Conservation (phyloP, 2,113 vertebrate genomes). For the Circaetus gallicus region DNA sequence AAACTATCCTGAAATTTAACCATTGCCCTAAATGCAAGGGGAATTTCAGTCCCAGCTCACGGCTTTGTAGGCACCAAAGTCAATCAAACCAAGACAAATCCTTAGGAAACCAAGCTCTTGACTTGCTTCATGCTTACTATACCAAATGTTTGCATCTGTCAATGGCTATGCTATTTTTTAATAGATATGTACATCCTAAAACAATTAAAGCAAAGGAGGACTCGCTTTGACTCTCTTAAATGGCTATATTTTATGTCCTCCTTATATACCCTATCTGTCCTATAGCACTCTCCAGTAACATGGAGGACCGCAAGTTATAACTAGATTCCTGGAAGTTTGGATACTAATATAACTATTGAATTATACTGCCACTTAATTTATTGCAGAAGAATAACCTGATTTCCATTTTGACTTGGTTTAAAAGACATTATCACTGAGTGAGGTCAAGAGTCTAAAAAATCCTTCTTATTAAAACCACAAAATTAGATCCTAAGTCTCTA, state of each 20-base stretch:
- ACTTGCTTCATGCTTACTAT: background rate
- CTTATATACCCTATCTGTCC: background rate
- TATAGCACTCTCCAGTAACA: background rate
- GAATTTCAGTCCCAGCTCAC: background rate
- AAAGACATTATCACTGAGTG: background rate
- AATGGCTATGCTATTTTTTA: background rate
- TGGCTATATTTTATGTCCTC: background rate
- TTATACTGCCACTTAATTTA: background rate
- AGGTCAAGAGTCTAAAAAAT: background rate
- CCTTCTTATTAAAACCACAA: background rate
- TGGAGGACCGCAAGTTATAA: background rate
- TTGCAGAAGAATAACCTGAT: background rate
- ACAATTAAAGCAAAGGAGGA: background rate
- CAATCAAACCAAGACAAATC: background rate
- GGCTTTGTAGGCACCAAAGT: background rate
- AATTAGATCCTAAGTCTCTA: background rate
- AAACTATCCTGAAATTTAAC: background rate
- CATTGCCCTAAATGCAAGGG: background rate
- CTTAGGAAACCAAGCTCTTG: background rate
- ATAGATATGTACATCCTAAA: background rate
- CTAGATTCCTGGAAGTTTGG: background rate
- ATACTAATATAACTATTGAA: background rate
- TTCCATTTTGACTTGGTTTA: background rate
- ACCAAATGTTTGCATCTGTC: background rate
- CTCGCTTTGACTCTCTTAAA: background rate